Base-by-base conservation (phyloP, 2,888 invertebrate species). In the Mystacides longicornis region DNA sequence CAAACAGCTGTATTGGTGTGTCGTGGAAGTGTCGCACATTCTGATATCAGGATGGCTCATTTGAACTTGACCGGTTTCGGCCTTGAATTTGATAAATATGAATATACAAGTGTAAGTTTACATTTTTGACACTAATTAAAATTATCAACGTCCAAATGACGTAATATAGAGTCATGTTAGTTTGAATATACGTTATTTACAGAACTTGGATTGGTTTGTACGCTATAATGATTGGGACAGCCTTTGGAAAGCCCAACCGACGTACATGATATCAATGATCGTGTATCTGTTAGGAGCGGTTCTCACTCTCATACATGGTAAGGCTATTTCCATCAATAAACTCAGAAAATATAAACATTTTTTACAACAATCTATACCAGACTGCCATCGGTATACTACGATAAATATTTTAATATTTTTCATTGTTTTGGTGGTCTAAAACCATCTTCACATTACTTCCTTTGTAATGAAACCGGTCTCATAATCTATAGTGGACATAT, bases 221-320 rank as follows among this genome's bases (percentile, higher is more conserved):
- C 70, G 73, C 52, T 69, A 77, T 18, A 75, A 81, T 51, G 77
- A 81, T 63, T 68, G 82, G 2, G 63, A 68, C 20, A 72, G 77
- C 49, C 69, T 83, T 53, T 83, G 83, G 81, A 73, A 75, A 60
- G 78, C 83, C 16, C 83, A 89, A 69, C 82, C 86, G 18, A 81
- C 84, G 1, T 85, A 80, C 66, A 62, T 88, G 49, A 70, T 84
- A 50, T 78, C 81, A 5, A 88, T 89, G 66, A 67, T 76, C 4
- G 72, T 79, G 1, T 84, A 77, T 67, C 64, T 84, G 42, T 63
- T 83, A 4, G 81, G 85, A 4, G 85, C 82, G 9, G 47, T 83
- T 1, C 62, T 84, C 31, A 88, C 87, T 0, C 71, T 88, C 2
- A 60, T 81, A 49, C 89, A 89, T 68, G 83, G 87, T 86, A 76